A percentile compares a stretch with the other conserved stretches of the same genome.
Conservation (phyloP, 1,140 invertebrate species). For the Phenacoccus solenopsis region DNA sequence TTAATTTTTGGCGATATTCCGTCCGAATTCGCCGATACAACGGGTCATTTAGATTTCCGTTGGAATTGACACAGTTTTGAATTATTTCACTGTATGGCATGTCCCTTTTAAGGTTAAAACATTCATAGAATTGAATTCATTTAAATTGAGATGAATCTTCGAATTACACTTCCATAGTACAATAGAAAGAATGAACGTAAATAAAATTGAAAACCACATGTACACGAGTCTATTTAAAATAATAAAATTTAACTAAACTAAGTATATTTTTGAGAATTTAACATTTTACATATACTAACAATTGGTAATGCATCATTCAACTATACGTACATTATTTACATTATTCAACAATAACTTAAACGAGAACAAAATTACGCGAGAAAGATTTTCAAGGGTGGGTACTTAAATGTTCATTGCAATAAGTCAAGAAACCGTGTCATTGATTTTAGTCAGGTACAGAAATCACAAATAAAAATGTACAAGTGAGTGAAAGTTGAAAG, state of each 20-base stretch:
- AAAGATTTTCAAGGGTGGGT: too few relatives aligned
- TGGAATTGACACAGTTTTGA: not conserved
- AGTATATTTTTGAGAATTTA: not conserved
- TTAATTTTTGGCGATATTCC: too few relatives aligned
- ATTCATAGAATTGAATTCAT: too few relatives aligned
- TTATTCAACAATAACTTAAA: not conserved
- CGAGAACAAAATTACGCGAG: not conserved
- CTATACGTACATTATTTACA: not conserved
- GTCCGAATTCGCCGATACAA: not conserved
- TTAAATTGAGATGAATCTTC: too few relatives aligned
- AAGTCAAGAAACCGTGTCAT: too few relatives aligned
- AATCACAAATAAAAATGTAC: not conserved
- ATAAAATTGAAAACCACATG: not conserved
- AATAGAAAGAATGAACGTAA: too few relatives aligned
- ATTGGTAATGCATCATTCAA: not conserved
- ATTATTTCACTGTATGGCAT: too few relatives aligned
- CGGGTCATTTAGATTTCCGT: too few relatives aligned
- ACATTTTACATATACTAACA: constrained; percentile 2
- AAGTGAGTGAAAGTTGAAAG: not conserved
- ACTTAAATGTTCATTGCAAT: too few relatives aligned
- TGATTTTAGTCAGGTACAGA: not conserved
- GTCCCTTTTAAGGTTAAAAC: too few relatives aligned
- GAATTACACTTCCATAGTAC: too few relatives aligned
- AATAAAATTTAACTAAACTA: not conserved
- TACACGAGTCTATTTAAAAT: not conserved